A percentile compares a stretch with the other conserved stretches of the same genome.
Evolutionary conservation across 2,888 invertebrate species (phyloP).

Genomic region (Keiferia lycopersicella): DNA sequence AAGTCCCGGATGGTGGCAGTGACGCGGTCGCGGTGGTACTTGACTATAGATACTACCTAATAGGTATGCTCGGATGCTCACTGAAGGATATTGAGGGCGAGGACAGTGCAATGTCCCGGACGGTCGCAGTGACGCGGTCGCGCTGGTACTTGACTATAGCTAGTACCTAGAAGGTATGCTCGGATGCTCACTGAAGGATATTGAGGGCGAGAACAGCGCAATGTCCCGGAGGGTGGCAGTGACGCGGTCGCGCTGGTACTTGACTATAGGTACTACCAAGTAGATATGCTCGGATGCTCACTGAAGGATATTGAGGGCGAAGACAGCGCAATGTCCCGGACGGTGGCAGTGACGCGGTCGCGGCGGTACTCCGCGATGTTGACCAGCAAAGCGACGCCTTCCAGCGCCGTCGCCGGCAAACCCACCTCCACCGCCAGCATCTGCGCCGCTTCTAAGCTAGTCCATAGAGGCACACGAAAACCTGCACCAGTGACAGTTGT

Average conservation of each 20-base stretch:
- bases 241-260: not conserved
- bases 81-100: slow-evolving; percentile 23
- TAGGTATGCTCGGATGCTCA: slow-evolving; percentile 13
- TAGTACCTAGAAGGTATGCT: slow-evolving; percentile 25
- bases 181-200: not conserved
- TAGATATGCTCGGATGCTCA: slow-evolving; percentile 21
- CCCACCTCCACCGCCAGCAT: slow-evolving; percentile 47
- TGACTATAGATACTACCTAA: too few species aligned
- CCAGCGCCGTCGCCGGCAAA: slow-evolving; percentile 32
- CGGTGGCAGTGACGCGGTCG: slow-evolving; percentile 38
- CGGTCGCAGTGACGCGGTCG: slow-evolving; percentile 38
- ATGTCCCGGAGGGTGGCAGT: not conserved
- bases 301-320: slow-evolving; percentile 23
- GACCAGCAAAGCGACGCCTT: slow-evolving; percentile 37
- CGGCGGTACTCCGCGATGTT: slow-evolving; percentile 49
- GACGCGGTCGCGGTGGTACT: not conserved
- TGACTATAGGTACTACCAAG: too few species aligned
- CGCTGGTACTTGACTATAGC: slow-evolving; percentile 48
- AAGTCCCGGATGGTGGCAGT: not conserved
- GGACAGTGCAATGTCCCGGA: slow-evolving; percentile 35
- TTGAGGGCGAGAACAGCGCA: not conserved
- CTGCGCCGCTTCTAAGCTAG: slow-evolving; percentile 49
- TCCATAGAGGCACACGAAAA: slow-evolving; percentile 57
- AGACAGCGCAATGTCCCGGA: slow-evolving; percentile 35
- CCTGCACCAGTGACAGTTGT: slow-evolving; percentile 38